These are phyloP conservation scores for Chlorodrepanis virens DNA, from an alignment of 2,113 vertebrate genomes.

Conservation along the genomic window DNA sequence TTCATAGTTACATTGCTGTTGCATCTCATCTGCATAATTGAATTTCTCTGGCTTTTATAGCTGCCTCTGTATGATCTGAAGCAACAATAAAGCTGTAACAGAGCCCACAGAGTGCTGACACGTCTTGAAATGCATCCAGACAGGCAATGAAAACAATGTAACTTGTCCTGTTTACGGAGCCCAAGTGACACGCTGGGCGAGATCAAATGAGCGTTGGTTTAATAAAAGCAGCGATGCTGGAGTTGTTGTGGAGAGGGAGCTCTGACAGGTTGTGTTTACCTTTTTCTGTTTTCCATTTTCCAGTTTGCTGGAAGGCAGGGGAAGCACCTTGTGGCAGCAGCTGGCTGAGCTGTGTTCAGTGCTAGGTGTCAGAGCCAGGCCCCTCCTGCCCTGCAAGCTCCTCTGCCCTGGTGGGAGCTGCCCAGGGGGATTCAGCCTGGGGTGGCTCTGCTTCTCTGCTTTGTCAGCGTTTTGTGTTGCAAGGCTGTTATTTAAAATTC, in stretches of 20 bases:
- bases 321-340: background rate
- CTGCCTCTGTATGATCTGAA: background rate
- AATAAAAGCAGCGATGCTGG: background rate
- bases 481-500: background rate
- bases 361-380: background rate
- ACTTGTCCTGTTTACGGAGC: background rate
- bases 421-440: rapidly evolving
- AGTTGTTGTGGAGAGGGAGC: background rate
- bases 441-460: background rate
- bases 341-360: background rate
- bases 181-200: background rate
- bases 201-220: background rate
- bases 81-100: background rate
- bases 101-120: background rate
- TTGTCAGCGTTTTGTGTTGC: background rate
- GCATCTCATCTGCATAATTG: background rate
- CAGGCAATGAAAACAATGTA: background rate
- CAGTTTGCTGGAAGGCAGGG: background rate
- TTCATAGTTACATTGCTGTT: background rate
- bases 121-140: background rate
- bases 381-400: background rate
- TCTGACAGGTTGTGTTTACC: background rate
- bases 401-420: background rate
- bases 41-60: background rate
- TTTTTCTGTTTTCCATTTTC: background rate